A percentile compares a stretch with the other conserved stretches of the same genome.
These are phyloP conservation scores for Gari tellinella DNA, from an alignment of 2,888 invertebrate species.

Conservation along the genomic window DNA sequence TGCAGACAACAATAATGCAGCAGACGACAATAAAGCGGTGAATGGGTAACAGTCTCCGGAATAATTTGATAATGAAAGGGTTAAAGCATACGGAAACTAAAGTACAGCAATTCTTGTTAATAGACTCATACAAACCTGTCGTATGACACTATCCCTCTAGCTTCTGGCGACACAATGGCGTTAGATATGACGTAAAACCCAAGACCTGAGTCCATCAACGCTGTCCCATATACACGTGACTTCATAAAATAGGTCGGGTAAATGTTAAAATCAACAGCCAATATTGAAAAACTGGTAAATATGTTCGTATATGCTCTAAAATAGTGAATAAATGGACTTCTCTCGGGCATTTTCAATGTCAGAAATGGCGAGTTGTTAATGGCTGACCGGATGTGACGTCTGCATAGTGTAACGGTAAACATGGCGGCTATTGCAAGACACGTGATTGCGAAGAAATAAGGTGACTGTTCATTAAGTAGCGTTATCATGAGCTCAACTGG, in stretches of 20 bases:
- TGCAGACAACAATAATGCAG: no score
- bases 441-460: conserved; percentile 26
- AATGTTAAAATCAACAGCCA: conserved; percentile 95
- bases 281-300: conserved; percentile 88
- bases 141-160: conserved; percentile 42
- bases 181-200: conserved; percentile 88
- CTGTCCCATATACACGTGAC: conserved; percentile 91
- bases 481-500: conserved; percentile 52
- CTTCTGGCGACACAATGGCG: conserved; percentile 70
- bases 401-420: conserved; percentile 1
- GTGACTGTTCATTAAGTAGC: conserved; percentile 24
- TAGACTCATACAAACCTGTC: conserved; percentile 42
- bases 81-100: no score
- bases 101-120: no score
- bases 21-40: no score
- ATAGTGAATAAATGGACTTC: conserved; percentile 59
- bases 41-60: no score
- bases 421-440: conserved; percentile 8
- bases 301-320: conserved; percentile 68
- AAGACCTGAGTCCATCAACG: conserved; percentile 97
- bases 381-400: background rate
- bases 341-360: conserved; percentile 18
- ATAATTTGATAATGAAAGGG: no score
- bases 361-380: conserved; percentile 16
- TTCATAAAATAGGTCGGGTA: conserved; percentile 95